These are phyloP conservation scores for Torymus aiolomorphi DNA, from an alignment of 2,888 invertebrate species.

Conservation along the genomic window DNA sequence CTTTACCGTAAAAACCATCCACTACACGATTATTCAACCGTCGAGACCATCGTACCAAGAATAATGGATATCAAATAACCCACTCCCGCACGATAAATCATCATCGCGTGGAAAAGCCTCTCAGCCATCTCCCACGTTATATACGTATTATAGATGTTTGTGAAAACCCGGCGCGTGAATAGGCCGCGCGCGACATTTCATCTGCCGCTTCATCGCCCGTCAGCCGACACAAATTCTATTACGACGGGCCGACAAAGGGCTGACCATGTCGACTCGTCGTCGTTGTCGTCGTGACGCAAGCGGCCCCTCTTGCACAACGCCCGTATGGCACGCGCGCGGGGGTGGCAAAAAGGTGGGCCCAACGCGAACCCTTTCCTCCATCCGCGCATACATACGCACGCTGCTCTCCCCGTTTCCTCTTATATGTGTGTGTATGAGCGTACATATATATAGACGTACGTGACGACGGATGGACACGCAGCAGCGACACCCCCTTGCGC, in stretches of 20 bases:
- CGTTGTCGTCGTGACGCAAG: conserved; percentile 49
- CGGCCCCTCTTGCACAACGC: conserved; percentile 47
- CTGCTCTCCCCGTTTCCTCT: no score
- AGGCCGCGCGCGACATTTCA: no score
- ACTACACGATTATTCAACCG: no score
- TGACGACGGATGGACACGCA: no score
- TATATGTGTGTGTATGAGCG: no score
- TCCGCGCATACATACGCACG: no score
- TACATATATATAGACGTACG: no score
- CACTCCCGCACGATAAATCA: not conserved
- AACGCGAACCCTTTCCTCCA: conserved; percentile 67
- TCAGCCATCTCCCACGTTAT: no score
- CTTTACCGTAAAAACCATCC: no score
- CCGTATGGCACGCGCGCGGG: conserved; percentile 67
- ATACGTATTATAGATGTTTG: no score
- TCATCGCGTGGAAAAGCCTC: not conserved
- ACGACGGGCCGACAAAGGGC: conserved; percentile 36
- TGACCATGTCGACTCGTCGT: conserved; percentile 39
- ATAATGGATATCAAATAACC: not conserved
- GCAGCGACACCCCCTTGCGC: conserved; percentile 65
- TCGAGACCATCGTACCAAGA: not conserved
- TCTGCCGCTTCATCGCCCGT: no score
- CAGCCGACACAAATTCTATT: conserved; percentile 40
- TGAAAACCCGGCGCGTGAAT: no score
- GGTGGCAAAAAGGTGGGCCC: conserved; percentile 69